Base-by-base conservation (phyloP, 2,888 invertebrate genomes). In the Formica aserva region DNA sequence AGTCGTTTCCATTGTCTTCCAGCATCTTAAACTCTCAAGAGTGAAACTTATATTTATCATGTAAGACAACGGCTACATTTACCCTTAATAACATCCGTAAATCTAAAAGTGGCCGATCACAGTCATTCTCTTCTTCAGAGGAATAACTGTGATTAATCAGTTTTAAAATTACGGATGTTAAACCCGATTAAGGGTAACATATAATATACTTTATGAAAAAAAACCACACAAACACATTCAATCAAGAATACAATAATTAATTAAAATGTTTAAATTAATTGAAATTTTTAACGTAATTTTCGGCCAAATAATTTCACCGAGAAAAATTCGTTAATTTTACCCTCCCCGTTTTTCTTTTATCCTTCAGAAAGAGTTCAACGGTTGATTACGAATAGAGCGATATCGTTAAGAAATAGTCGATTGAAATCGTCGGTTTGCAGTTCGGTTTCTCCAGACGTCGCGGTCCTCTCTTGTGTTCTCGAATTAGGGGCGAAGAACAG, bases 291-390 rank as follows among this genome's bases (percentile, higher is more conserved):
- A 41, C 22, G 9, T 45, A 26, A 41, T 0, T 67, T 35, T 55
- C n/a, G 5, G n/a, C 6, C 5, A 6, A 55, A 32, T 41, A 3
- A 75, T 63, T 35, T 18, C 35, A 9, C 6, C 63, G 6, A 62
- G 41, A 52, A 52, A n/a, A 45, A 76, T 75, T 3, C 48, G 11
- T n/a, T 35, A 35, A 32, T 63, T 26, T 32, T 38, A 15, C 55
- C 4, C n/a, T 48, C 29, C 32, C 57, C 74, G 78, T 84, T 69
- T 84, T 85, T 26, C 45, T 80, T 86, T 86, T 85, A 84, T 86
- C 85, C 69, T 83, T 22, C 8, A 45, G 52, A 52, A n/a, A 32
- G 4, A 41, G 26, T 29, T 72, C 48, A 26, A 65, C 22, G 35
- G 18, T 60, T 26, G 38, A 32, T 13, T 62, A 22, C 48, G 29